Evolutionary conservation across 2,888 invertebrate genomes (phyloP).

Genomic region (Meteorus cinctellus): DNA sequence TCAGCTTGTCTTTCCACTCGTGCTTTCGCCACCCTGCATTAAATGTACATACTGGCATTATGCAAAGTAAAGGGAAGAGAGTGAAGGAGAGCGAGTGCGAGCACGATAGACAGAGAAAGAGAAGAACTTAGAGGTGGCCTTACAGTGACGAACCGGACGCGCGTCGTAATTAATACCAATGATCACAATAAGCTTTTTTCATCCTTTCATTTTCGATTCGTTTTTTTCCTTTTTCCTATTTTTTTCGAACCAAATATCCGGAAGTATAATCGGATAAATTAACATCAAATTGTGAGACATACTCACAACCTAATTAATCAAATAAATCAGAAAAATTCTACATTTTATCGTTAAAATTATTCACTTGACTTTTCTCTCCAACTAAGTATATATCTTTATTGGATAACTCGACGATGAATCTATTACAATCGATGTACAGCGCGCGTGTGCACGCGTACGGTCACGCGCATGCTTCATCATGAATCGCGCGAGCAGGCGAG

Average conservation of each 20-base stretch:
- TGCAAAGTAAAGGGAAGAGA: background rate
- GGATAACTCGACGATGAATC: constrained; percentile 3
- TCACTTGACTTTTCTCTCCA: background rate
- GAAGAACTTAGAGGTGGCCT: constrained; percentile 13
- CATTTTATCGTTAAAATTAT: background rate
- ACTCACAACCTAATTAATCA: too few species aligned
- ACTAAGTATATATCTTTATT: background rate
- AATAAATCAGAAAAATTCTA: too few species aligned
- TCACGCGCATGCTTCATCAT: constrained; percentile 15
- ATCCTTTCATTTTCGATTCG: background rate
- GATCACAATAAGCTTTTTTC: background rate
- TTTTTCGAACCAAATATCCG: background rate
- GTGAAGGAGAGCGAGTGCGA: background rate
- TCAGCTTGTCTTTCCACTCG: background rate
- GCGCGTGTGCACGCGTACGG: constrained; percentile 34
- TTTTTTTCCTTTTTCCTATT: background rate
- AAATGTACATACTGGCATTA: constrained; percentile 20
- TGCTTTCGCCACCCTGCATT: constrained; percentile 9
- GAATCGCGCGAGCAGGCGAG: constrained; percentile 24
- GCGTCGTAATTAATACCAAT: constrained; percentile 21
- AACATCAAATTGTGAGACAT: background rate
- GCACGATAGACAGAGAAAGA: background rate
- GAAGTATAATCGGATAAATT: background rate
- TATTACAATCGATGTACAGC: constrained; percentile 15
- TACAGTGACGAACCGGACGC: constrained; percentile 17